Evolutionary conservation across 2,797 vertebrate species (phyloP).

Genomic region (Peromyscus nudipes): DNA sequence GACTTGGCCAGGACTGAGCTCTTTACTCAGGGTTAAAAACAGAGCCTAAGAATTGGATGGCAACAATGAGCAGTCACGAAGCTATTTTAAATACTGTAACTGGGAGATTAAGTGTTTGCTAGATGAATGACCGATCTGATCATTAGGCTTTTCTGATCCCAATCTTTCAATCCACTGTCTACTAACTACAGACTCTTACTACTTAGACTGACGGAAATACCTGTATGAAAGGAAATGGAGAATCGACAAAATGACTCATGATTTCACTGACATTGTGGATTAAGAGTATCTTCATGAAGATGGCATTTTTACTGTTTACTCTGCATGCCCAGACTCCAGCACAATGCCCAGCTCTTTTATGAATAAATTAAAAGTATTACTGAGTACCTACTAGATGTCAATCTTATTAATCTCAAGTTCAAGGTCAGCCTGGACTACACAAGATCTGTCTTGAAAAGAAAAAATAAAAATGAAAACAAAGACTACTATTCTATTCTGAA

Average conservation of each 20-base stretch:
- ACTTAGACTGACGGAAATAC: conserved; percentile 43
- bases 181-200: conserved; percentile 16
- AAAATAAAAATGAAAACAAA: background rate
- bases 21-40: conserved; percentile 29
- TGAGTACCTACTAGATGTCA: conserved; percentile 5
- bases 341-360: conserved; percentile 1
- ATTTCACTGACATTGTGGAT: conserved; percentile 40
- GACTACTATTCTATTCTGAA: conserved; percentile 18
- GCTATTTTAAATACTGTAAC: conserved; percentile 59
- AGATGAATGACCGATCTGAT: background rate
- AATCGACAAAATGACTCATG: conserved; percentile 12
- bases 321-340: background rate
- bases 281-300: background rate
- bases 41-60: conserved; percentile 1
- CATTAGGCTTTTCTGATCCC: conserved; percentile 23
- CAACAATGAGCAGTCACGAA: background rate
- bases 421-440: background rate
- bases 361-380: conserved; percentile 31
- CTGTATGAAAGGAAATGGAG: conserved; percentile 2
- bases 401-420: background rate
- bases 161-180: background rate
- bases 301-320: background rate
- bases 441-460: background rate
- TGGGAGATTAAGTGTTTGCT: conserved; percentile 27
- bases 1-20: background rate